Base-by-base conservation (phyloP, 92 coral and sea anemone genomes). In the Diadumene lineata region DNA sequence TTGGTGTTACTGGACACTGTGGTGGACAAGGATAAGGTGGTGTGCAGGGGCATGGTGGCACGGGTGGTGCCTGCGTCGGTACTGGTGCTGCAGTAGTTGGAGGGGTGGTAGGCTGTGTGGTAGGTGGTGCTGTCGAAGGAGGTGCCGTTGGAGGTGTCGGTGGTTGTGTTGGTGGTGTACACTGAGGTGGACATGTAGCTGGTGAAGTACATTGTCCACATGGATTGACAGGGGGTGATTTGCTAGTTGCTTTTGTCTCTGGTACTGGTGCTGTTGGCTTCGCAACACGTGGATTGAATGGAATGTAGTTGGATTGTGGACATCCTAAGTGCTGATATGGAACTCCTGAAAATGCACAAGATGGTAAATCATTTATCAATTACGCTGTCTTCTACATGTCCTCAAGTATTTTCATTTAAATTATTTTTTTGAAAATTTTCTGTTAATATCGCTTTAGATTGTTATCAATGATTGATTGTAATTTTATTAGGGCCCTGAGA, bases 221-320 rank as follows among this genome's bases (percentile, higher is more conserved):
- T 24, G 82, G 85, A 57, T 85, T 75, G 43, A 61, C 66, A 1
- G 66, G 44, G 30, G 62, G 43, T 60, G 84, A 89, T 79, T 92
- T 96, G 97, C 97, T 96, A 92, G 99, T 92, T 96, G 97, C 96
- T 96, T 68, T 96, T 89, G 99, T 92, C 99, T 86, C 87, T 68
- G 84, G 55, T 30, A 85, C 76, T 21, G 70, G 33, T n/a, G 82
- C 73, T 16, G 82, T 71, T 18, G 83, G 82, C 72, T 84, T 83
- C 8, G 79, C 51, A n/a, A 53, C 28, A 19, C 74, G 64, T 19
- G 92, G 82, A 31, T 72, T 26, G 73, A 75, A 60, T 27, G 96
- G 92, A 61, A 70, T 85, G 64, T 84, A 84, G 46, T 88, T 85
- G 26, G 67, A 58, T 50, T 89, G 90, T 55, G 93, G 97, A 31